Conservation (phyloP, 1,140 invertebrate species). For the Cotesia vestalis region DNA sequence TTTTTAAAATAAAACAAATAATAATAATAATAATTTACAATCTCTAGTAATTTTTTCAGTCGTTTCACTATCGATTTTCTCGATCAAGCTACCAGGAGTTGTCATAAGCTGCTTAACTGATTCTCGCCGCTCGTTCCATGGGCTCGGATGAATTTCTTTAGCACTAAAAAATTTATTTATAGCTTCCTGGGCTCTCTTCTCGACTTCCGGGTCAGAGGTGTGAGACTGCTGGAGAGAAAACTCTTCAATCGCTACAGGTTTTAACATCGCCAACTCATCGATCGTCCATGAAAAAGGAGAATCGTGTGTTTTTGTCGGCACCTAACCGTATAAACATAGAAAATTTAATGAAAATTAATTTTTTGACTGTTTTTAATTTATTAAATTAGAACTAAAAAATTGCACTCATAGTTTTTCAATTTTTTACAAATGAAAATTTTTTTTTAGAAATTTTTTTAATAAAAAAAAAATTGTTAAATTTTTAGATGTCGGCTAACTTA, state of each 20-base stretch:
- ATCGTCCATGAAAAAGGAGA: slow-evolving; percentile 68
- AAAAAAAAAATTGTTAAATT: too few species aligned
- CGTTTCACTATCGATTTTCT: slow-evolving; percentile 37
- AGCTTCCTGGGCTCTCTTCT: slow-evolving; percentile 65
- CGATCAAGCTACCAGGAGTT: slow-evolving; percentile 38
- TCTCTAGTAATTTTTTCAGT: slow-evolving; percentile 26
- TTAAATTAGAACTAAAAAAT: too few species aligned
- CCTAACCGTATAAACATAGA: slow-evolving; percentile 34
- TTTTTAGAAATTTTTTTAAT: too few species aligned
- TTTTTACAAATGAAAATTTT: too few species aligned
- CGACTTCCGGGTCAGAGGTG: slow-evolving; percentile 64
- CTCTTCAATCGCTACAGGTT: slow-evolving; percentile 68
- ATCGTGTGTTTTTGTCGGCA: slow-evolving; percentile 45
- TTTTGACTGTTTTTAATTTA: too few species aligned
- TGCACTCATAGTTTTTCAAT: too few species aligned
- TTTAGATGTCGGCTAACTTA: too few species aligned
- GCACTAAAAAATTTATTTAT: slow-evolving; percentile 67
- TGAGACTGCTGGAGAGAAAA: slow-evolving; percentile 64
- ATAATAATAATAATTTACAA: slow-evolving; percentile 6
- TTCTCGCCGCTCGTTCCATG: slow-evolving; percentile 49
- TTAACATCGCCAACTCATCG: slow-evolving; percentile 66
- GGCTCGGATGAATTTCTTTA: slow-evolving; percentile 67
- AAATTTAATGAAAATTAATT: neutral
- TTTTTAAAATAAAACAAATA: slow-evolving; percentile 9
- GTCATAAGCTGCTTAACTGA: slow-evolving; percentile 34